A percentile compares a stretch with the other conserved stretches of the same genome.
These are phyloP conservation scores for Echinops telfairi DNA, from an alignment of 2,113 vertebrate species.

Conservation along the genomic window DNA sequence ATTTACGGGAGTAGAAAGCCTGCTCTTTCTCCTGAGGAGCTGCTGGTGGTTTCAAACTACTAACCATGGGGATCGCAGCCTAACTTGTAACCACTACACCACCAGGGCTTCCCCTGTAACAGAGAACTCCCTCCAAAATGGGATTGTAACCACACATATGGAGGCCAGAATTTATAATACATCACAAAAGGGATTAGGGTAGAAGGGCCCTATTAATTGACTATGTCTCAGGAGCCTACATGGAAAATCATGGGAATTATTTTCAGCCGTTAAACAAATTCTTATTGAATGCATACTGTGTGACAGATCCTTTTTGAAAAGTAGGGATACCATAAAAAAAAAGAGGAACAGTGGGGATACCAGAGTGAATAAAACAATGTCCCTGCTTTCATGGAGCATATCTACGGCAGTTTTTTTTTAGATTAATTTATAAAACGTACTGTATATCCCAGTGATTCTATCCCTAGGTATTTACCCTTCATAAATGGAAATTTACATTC, in stretches of 20 bases:
- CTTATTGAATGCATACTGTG: neutral
- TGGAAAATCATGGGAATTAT: slow-evolving; percentile 39
- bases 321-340: neutral
- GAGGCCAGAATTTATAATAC: no score
- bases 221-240: neutral
- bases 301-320: neutral
- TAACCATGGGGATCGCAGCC: no score
- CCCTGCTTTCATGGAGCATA: neutral
- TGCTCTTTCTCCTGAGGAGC: no score
- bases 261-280: slow-evolving; percentile 44
- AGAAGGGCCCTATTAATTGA: no score
- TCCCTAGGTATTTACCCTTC: neutral
- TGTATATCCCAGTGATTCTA: neutral
- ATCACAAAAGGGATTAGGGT: no score
- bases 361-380: slow-evolving; percentile 38
- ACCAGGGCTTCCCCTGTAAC: no score
- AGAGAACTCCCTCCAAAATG: no score
- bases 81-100: no score
- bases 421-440: neutral
- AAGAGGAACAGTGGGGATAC: neutral
- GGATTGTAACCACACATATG: no score
- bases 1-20: no score
- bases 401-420: neutral
- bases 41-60: no score
- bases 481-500: slow-evolving; percentile 44